Percentiles rank a stretch among this genome's conserved stretches.
Evolutionary conservation across 2,797 vertebrate genomes (phyloP).

Genomic region (Sebastes baramenuke): DNA sequence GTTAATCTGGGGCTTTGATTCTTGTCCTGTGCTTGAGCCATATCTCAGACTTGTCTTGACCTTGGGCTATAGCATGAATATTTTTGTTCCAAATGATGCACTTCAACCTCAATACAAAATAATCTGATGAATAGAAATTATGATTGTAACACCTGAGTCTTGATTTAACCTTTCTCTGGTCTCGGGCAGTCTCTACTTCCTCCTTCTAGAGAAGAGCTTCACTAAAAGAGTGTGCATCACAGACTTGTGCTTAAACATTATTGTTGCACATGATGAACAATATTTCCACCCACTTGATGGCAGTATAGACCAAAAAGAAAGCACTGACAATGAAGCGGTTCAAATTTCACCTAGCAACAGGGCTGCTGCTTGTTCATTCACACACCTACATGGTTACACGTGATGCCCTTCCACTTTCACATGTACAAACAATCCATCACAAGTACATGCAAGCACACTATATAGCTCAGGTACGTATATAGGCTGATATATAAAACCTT

Average conservation of each 20-base stretch:
- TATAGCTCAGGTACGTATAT: background rate
- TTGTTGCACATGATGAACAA: background rate
- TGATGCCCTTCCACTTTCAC: slow-evolving; percentile 62
- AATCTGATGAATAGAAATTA: background rate
- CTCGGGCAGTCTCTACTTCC: background rate
- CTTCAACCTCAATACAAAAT: background rate
- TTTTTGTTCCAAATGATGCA: background rate
- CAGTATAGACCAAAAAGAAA: slow-evolving; percentile 43
- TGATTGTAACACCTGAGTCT: background rate
- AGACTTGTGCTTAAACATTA: background rate
- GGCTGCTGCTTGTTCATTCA: slow-evolving; percentile 72
- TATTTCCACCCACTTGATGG: slow-evolving; percentile 49
- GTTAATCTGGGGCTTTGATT: background rate
- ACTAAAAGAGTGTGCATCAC: background rate
- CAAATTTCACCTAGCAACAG: slow-evolving; percentile 77
- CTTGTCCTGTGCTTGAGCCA: background rate
- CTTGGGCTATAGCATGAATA: background rate
- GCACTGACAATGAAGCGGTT: background rate
- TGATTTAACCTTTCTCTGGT: background rate
- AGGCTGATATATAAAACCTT: background rate
- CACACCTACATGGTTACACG: slow-evolving; percentile 71
- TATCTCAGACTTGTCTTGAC: background rate
- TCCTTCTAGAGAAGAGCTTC: background rate
- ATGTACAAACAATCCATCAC: slow-evolving; percentile 67
- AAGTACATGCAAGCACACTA: slow-evolving; percentile 25